Evolutionary conservation across 2,888 invertebrate genomes (phyloP).

Genomic region (Diogma glabrata): DNA sequence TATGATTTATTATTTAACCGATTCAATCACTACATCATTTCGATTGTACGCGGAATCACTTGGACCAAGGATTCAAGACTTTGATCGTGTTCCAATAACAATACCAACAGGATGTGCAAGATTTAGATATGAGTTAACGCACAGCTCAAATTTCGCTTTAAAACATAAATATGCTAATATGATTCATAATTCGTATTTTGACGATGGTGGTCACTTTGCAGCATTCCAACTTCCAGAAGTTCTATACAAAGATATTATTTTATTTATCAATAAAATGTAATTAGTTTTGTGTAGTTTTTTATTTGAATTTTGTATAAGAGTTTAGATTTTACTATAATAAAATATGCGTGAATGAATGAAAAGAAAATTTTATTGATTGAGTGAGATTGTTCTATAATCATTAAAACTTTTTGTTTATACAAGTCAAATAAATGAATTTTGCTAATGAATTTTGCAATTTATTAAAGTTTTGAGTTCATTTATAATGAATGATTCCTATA

Average conservation of each 20-base stretch:
- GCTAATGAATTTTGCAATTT: no score
- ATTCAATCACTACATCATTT: constrained; percentile 57
- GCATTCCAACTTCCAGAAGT: constrained; percentile 66
- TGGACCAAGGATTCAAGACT: constrained; percentile 23
- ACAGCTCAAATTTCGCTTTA: constrained; percentile 46
- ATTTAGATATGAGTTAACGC: constrained; percentile 57
- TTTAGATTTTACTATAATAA: no score
- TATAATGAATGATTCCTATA: no score
- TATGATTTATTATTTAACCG: constrained; percentile 68
- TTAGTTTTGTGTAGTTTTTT: background rate
- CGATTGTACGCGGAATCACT: constrained; percentile 54
- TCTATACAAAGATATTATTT: constrained; percentile 57
- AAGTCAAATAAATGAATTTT: no score
- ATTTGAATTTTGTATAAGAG: background rate
- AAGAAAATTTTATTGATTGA: no score
- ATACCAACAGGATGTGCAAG: constrained; percentile 65
- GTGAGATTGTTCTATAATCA: no score
- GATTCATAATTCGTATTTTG: constrained; percentile 51
- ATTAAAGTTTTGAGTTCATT: no score
- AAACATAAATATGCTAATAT: constrained; percentile 51
- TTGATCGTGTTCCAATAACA: constrained; percentile 44
- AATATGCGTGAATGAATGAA: no score
- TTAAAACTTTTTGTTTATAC: no score
- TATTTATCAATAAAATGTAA: constrained; percentile 45
- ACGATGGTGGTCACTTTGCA: constrained; percentile 75